Evolutionary conservation across 53 echinoderm and acorn worm genomes (phyloP), one percentile per base, ranked within the genome.

Genomic region (Stichopus horrens): DNA sequence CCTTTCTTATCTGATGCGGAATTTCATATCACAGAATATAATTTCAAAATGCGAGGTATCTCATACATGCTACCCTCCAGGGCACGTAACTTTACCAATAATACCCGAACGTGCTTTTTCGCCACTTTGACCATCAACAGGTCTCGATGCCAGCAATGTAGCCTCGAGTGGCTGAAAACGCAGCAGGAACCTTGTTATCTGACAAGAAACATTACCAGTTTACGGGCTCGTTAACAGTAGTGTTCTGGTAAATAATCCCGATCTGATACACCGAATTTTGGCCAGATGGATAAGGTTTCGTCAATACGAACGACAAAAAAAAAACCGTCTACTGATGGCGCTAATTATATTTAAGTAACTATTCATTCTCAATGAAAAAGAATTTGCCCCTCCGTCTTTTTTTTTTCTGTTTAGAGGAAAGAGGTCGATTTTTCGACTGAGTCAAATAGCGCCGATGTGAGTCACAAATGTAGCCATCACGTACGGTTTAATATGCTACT

Each of bases 201-300:
- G 79, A 78, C 79, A 78, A 78, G 79, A 78, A 78, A 78, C 79
- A 78, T 78, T 78, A 78, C 79, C 79, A 78, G n/a, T 78, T 53
- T 51, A 19, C 16, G 13, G 53, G n/a, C 79, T 78, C 79, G 79
- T 78, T 78, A 78, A 78, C 79, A 78, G 79, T 63, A 14, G 63
- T 63, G 14, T 13, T 63, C 10, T 63, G 63, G 14, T 14, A 63
- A 63, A 63, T 63, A 4, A 14, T 63, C 63, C 14, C 14, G 10
- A 63, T 14, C 14, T 63, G 10, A 63, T 14, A 63, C 63, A 7
- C 63, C 63, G 14, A 63, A 63, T 14, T 14, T 63, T 14, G 10
- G 10, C 10, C 63, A 5, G 10, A 63, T 13, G 63, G 10, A 63
- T 14, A 63, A 14, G 14, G 10, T 63, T 13, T 63, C 63, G 10